A percentile compares a stretch with the other conserved stretches of the same genome.
phyloP scores from a whole-genome alignment of 2,113 vertebrate genomes.

The Hemicordylus capensis region DNA sequence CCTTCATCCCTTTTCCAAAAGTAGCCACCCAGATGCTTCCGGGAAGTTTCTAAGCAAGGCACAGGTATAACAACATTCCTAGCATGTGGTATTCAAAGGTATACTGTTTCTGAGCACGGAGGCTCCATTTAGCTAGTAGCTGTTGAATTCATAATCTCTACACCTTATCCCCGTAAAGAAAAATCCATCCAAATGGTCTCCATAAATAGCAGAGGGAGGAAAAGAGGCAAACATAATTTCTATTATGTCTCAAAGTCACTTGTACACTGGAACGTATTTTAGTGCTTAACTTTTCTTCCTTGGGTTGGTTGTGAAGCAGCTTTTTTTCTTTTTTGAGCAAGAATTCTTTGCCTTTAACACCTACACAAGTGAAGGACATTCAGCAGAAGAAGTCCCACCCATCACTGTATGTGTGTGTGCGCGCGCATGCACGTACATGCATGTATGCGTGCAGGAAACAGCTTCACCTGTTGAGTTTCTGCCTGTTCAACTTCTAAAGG shows the following conservation, averaged over 20 bases:
- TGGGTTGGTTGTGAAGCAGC: not conserved
- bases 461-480: not conserved
- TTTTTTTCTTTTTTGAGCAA: not conserved
- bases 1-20: too few relatives aligned
- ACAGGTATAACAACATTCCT: too few relatives aligned
- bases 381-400: not conserved
- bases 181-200: not conserved
- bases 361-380: not conserved
- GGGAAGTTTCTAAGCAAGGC: not conserved
- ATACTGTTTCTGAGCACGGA: not conserved
- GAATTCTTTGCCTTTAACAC: not conserved
- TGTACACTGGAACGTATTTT: not conserved
- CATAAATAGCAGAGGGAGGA: not conserved
- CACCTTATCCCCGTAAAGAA: not conserved
- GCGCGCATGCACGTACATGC: too few relatives aligned
- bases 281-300: not conserved
- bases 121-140: not conserved
- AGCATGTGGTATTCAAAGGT: not conserved
- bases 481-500: not conserved
- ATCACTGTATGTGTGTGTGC: not conserved
- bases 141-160: not conserved
- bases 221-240: not conserved
- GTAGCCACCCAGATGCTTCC: not conserved
- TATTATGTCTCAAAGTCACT: not conserved
- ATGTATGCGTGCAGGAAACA: not conserved